Evolutionary conservation across 2,113 vertebrate genomes (phyloP), one percentile per base, ranked within the genome.

Genomic region (Phalacrocorax carbo): DNA sequence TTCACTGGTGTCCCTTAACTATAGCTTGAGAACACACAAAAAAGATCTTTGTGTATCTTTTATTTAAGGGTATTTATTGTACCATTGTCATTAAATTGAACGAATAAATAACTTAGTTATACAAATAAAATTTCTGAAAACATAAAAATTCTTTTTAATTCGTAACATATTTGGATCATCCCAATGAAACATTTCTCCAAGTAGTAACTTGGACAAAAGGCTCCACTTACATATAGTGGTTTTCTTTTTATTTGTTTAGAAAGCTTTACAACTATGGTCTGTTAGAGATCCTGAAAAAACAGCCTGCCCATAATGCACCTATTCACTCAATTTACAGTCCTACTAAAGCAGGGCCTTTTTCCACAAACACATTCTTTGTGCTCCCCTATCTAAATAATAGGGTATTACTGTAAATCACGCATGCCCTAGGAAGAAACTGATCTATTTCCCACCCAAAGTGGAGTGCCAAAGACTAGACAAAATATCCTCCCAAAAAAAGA

Each of bases 201-300:
- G 52, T 27, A 57, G 12, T 49, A 88, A 92, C 46, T 62, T 71
- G 42, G 68, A 77, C 49, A 78, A 92, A 94, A 93, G n/a, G 16
- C 58, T 95, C 58, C 29, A 65, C 40, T 96, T 94, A 46, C 0
- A 65, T 8, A 65, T 18, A 78, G 23, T 15, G 18, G 10, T 13
- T 77, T 90, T 85, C n/a, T 48, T 82, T 91, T 91, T 40, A 91
- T 88, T 75, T 87, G 77, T 81, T 86, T 60, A 82, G 46, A 92
- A 93, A 94, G 52, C 36, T 86, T 96, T 86, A 92, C 52, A 88
- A 48, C 54, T 40, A 48, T 10, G 49, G 61, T 90, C 66, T 86
- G 54, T 15, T 36, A 22, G 66, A 88, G 66, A 82, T 44, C 65
- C 68, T 68, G 58, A 76, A 79, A 81, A 92, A 75, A 42, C 52